These are phyloP conservation scores for Asarcornis scutulata DNA, from an alignment of 2,113 vertebrate genomes.

Conservation along the genomic window DNA sequence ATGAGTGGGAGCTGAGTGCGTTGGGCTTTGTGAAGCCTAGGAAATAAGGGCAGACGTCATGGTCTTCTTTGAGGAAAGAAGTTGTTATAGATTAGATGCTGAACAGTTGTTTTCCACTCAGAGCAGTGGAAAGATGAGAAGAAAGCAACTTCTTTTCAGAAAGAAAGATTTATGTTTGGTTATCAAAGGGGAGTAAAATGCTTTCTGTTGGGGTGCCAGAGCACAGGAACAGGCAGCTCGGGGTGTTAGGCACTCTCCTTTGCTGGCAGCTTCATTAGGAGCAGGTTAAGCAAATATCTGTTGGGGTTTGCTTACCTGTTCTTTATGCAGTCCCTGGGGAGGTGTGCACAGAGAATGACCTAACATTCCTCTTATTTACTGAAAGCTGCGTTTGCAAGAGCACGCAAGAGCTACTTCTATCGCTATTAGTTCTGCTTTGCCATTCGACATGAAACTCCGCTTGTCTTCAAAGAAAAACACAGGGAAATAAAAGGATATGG, in stretches of 20 bases:
- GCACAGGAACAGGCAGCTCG: fast-evolving
- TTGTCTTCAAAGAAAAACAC: background rate
- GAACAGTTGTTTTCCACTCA: background rate
- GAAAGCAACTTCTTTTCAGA: background rate
- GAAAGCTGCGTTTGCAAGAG: fast-evolving
- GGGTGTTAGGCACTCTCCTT: fast-evolving
- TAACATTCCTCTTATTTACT: background rate
- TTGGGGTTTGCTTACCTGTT: fast-evolving
- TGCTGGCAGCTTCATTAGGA: fast-evolving
- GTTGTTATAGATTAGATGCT: background rate
- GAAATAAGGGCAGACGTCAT: background rate
- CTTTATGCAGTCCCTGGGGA: background rate
- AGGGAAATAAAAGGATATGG: fast-evolving
- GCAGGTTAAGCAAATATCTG: background rate
- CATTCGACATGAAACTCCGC: fast-evolving
- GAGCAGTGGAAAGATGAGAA: background rate
- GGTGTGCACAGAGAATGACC: background rate
- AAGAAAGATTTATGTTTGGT: background rate
- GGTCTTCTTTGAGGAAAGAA: background rate
- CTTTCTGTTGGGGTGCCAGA: background rate
- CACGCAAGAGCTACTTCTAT: fast-evolving
- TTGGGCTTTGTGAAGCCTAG: background rate
- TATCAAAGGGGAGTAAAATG: fast-evolving
- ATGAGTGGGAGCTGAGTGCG: background rate
- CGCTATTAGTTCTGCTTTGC: background rate